Conservation (phyloP, 1,140 invertebrate species). For the Lordiphosa mommai region DNA sequence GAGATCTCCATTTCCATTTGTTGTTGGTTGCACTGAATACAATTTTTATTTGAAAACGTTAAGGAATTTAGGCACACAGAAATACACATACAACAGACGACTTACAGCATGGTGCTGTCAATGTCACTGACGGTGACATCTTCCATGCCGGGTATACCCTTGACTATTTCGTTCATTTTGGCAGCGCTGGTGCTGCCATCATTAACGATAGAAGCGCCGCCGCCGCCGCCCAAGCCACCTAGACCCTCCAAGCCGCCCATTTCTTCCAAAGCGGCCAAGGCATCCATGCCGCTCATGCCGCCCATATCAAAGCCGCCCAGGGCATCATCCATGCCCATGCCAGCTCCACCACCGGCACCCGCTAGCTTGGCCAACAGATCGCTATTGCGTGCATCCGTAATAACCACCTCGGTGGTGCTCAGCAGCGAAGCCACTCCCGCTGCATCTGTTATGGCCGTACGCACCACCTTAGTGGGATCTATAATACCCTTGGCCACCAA, state of each 20-base stretch:
- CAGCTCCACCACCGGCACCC: constrained; percentile 74
- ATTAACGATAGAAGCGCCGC: neutral
- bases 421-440: constrained; percentile 98
- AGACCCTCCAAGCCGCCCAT: constrained; percentile 31
- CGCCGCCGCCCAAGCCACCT: constrained; percentile 29
- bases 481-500: constrained; percentile 98
- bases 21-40: constrained; percentile 10
- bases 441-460: constrained; percentile 97
- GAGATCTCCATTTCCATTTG: constrained; percentile 36
- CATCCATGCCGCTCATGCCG: constrained; percentile 39
- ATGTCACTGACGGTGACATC: constrained; percentile 55
- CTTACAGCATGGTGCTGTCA: constrained; percentile 31
- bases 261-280: constrained; percentile 13
- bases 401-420: constrained; percentile 97
- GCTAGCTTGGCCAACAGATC: constrained; percentile 80
- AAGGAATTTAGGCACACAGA: constrained; percentile 15
- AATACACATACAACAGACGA: neutral
- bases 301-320: constrained; percentile 17
- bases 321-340: constrained; percentile 34
- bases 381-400: constrained; percentile 96
- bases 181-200: neutral
- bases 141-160: constrained; percentile 57
- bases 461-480: constrained; percentile 98
- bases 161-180: constrained; percentile 54
- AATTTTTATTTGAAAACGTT: constrained; percentile 33